Evolutionary conservation across 2,113 vertebrate genomes (phyloP).

Genomic region (Zootoca vivipara): DNA sequence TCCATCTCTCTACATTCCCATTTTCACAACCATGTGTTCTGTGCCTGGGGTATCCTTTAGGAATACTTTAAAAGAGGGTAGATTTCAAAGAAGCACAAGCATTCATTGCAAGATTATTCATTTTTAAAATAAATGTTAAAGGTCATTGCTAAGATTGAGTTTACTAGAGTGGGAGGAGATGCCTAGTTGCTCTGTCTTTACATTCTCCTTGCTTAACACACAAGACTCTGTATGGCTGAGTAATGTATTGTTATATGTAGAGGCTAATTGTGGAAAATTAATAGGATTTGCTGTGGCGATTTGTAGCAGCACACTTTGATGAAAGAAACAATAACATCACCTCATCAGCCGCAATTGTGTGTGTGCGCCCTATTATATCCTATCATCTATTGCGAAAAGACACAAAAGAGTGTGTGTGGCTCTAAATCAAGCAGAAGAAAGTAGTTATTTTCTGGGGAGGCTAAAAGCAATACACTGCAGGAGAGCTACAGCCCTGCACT

Average conservation of each 20-base stretch:
- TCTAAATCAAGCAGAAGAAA: constrained; percentile 30
- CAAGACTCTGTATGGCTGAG: constrained; percentile 16
- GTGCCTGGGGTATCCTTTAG: background rate
- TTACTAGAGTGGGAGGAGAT: constrained; percentile 22
- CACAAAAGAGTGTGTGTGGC: constrained; percentile 29
- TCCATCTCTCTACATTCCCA: background rate
- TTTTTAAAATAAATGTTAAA: constrained; percentile 27
- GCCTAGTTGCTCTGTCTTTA: constrained; percentile 22
- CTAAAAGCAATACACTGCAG: constrained; percentile 22
- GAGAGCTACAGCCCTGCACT: background rate
- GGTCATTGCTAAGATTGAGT: background rate
- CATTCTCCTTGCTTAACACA: constrained; percentile 23
- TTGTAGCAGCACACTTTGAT: constrained; percentile 36
- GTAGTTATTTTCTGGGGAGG: constrained; percentile 28
- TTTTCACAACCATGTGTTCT: background rate
- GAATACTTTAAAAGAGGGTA: background rate
- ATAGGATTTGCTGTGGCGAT: constrained; percentile 34
- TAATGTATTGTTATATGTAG: constrained; percentile 36
- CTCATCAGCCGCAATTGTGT: background rate
- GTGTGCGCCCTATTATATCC: background rate
- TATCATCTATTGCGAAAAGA: constrained; percentile 28
- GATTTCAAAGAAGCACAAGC: fast-evolving
- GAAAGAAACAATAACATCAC: constrained; percentile 24
- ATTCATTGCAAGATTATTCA: background rate
- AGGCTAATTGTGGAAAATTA: constrained; percentile 4